Percentiles rank a stretch among this genome's conserved stretches.
Evolutionary conservation across 2,888 invertebrate species (phyloP).

Genomic region (Xestia xanthographa): DNA sequence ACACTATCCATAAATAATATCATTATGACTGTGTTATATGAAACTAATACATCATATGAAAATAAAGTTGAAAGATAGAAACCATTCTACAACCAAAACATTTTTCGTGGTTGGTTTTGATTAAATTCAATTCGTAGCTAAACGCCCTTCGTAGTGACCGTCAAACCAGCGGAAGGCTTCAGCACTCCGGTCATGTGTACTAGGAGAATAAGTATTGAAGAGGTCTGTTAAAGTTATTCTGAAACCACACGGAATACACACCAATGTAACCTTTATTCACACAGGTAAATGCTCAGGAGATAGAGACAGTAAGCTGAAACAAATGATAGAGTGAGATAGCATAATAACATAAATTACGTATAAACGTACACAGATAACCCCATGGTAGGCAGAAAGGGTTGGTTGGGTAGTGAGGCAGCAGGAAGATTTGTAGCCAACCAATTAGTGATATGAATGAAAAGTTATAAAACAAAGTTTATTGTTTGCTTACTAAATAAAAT

Average conservation of each 20-base stretch:
- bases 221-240: neutral
- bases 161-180: slow-evolving; percentile 5
- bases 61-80: too few species aligned
- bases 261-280: neutral
- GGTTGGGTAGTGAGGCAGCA: neutral
- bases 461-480: neutral
- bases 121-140: neutral
- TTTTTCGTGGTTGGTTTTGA: neutral
- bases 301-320: neutral
- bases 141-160: neutral
- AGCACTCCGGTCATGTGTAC: neutral
- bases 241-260: neutral
- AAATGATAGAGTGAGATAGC: neutral
- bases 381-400: neutral
- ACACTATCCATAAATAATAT: too few species aligned
- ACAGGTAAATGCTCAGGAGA: neutral
- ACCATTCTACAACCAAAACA: too few species aligned
- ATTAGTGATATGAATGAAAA: neutral
- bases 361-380: neutral
- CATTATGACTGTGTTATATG: too few species aligned
- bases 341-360: neutral
- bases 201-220: neutral
- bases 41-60: too few species aligned
- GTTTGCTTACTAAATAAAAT: too few species aligned
- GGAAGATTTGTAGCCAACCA: neutral